phyloP scores from a whole-genome alignment of 2,797 vertebrate species.

The Eulemur coronatus region DNA sequence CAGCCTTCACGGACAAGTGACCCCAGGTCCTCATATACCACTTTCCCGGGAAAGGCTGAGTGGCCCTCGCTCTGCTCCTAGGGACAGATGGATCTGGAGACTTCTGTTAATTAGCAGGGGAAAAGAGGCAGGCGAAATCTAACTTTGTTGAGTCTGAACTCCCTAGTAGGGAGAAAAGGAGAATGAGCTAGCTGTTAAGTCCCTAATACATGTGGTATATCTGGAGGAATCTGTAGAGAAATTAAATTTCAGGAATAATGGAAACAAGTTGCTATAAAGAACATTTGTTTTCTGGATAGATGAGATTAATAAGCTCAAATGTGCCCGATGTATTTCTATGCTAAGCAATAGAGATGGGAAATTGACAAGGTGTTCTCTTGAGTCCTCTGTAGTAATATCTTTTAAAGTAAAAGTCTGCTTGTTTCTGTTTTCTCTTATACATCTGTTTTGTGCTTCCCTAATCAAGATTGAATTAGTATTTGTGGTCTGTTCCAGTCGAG shows the following conservation, averaged over 20 bases:
- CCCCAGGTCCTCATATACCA: accelerated
- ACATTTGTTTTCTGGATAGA: not conserved
- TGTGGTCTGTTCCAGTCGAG: not conserved
- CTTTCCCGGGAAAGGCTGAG: not conserved
- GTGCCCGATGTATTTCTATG: not conserved
- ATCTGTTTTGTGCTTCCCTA: conserved; percentile 1
- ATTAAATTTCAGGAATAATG: not conserved
- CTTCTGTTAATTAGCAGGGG: not conserved
- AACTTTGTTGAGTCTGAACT: not conserved
- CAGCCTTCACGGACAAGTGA: not conserved
- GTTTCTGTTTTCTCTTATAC: not conserved
- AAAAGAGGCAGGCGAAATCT: not conserved
- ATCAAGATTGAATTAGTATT: not conserved
- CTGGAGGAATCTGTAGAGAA: not conserved
- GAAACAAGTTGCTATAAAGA: not conserved
- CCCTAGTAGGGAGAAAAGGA: not conserved
- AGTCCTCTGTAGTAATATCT: not conserved
- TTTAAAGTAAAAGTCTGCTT: not conserved
- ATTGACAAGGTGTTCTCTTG: not conserved
- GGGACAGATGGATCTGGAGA: not conserved
- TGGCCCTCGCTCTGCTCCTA: not conserved
- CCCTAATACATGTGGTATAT: not conserved
- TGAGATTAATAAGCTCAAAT: not conserved
- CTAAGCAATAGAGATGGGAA: not conserved
- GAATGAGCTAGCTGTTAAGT: not conserved